These are phyloP conservation scores for Neolamprologus sp. DNA, from an alignment of 2,113 vertebrate genomes.

Conservation along the genomic window DNA sequence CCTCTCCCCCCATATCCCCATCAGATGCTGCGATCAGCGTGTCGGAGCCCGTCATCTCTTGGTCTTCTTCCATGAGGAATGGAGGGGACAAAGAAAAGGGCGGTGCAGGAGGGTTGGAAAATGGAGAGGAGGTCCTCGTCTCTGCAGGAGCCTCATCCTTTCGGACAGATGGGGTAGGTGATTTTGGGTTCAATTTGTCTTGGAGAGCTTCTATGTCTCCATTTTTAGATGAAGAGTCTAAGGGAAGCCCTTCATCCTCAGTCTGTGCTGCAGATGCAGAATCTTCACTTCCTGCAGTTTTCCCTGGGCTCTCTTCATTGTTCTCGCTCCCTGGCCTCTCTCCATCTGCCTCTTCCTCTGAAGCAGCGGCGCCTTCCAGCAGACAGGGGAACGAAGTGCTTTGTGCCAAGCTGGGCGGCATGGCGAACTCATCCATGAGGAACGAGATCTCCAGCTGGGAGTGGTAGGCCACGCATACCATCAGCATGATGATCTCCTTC, in stretches of 20 bases:
- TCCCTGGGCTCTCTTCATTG: conserved; percentile 3
- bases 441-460: conserved; percentile 98
- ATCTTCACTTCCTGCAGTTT: conserved; percentile 34
- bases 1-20: neutral
- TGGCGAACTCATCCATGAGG: conserved; percentile 98
- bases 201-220: conserved; percentile 18
- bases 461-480: conserved; percentile 96
- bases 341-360: conserved; percentile 13
- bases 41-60: conserved; percentile 37
- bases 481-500: conserved; percentile 94
- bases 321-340: neutral
- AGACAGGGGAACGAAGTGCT: conserved; percentile 83
- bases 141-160: conserved; percentile 6
- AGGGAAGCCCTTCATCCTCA: conserved; percentile 58
- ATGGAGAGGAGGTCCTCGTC: conserved; percentile 38
- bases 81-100: conserved; percentile 62
- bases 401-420: conserved; percentile 85
- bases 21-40: neutral
- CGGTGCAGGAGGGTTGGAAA: conserved; percentile 8
- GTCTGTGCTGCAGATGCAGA: conserved; percentile 38
- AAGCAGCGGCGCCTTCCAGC: conserved; percentile 67
- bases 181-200: neutral
- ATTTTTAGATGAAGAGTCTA: conserved; percentile 43
- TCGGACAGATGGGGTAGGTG: neutral
- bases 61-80: conserved; percentile 71